Evolutionary conservation across 2,113 vertebrate genomes (phyloP), one percentile per base, ranked within the genome.

Genomic region (Psophia crepitans): DNA sequence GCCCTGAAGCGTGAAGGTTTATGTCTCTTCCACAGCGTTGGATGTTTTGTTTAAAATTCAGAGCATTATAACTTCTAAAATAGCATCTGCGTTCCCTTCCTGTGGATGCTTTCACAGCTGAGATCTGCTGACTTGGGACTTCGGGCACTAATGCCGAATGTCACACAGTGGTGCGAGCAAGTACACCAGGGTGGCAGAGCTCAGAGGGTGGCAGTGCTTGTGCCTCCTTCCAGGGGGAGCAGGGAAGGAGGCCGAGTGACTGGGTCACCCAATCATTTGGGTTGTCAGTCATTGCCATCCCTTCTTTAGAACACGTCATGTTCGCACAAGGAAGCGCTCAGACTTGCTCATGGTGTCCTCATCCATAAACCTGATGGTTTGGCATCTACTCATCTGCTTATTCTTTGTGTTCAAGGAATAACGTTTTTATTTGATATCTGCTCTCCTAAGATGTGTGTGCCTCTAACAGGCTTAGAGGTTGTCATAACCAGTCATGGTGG

Each of bases 21-120:
- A 82, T 65, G 64, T 63, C 76, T 80, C 64, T 95, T 94, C 73
- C 43, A 58, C 51, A 43, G 56, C 0, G 0, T 8, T 63, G 46
- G 32, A 49, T 49, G 64, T 53, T 96, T 96, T 84, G 65, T 91
- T 89, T 92, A 70, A 87, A 78, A 89, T 78, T 66, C 91, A 84
- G 89, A 64, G 56, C 69, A 81, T n/a, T 94, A 77, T 65, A 37
- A 66, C 46, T 84, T 92, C 79, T 37, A 87, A 64, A 94, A 78
- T 24, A 81, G 24, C 61, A 79, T 69, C 81, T 84, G 37, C 2
- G 3, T 39, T 75, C 39, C 39, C 30, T 66, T 82, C 44, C 95
- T 58, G 69, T 17, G 73, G 48, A n/a, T 54, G 51, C 39, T 68
- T 84, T 57, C 46, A 75, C 87, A 66, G 48, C 65, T 74, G 54